Base-by-base conservation (phyloP, 2,888 invertebrate species). In the Heteromurus nitidus region DNA sequence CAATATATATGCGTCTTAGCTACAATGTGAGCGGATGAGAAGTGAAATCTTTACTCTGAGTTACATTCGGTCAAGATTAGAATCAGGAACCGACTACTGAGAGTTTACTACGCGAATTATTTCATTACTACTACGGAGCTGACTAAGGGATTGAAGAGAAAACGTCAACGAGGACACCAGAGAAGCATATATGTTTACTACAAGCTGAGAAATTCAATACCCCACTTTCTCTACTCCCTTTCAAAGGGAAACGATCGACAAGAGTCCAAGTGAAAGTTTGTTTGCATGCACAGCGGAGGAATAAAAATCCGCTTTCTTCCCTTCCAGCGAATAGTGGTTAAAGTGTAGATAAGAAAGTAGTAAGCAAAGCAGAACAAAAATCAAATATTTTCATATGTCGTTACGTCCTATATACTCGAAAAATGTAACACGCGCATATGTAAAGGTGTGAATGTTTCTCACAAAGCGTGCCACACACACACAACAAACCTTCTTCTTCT, bases 341-440 rank as follows among this genome's bases (percentile, higher is more conserved):
- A 62, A 62, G 58, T 3, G 50, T 22, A 53, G 77, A 69, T 69
- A 77, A 77, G 77, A 26, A 31, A 24, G 64, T 5, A 44, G 30
- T 28, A 60, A 55, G 64, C 73, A n/a, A n/a, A n/a, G n/a, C n/a
- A n/a, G n/a, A n/a, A n/a, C 36, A 74, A 44, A 65, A 75, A 67
- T 53, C 53, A 24, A 65, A 50, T n/a, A 20, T 65, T 9, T 26
- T 50, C n/a, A n/a, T n/a, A n/a, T n/a, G n/a, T n/a, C n/a, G n/a
- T n/a, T n/a, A n/a, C n/a, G n/a, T n/a, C n/a, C n/a, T n/a, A n/a
- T n/a, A n/a, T n/a, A n/a, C n/a, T n/a, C n/a, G n/a, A n/a, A n/a
- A n/a, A n/a, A n/a, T n/a, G n/a, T n/a, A n/a, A n/a, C n/a, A n/a
- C n/a, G n/a, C n/a, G n/a, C n/a, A n/a, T n/a, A n/a, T n/a, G n/a